phyloP scores from a whole-genome alignment of 1,140 invertebrate species.

The Yoshiicerus persimilis region DNA sequence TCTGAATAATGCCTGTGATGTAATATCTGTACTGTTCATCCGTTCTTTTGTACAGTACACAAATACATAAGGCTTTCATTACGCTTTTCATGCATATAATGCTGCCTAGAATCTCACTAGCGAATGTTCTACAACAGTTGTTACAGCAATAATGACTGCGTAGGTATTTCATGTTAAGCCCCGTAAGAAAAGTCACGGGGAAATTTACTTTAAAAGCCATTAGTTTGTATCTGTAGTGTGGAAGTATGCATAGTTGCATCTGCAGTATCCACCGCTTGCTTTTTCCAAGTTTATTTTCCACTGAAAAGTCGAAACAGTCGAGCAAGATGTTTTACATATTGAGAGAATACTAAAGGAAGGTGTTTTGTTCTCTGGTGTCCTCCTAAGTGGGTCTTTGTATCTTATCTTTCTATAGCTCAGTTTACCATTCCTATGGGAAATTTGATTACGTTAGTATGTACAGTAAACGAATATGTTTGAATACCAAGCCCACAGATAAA shows the following conservation, averaged over 20 bases:
- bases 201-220: background rate
- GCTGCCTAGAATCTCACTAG: background rate
- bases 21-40: background rate
- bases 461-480: background rate
- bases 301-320: background rate
- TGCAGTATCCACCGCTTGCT: background rate
- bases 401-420: background rate
- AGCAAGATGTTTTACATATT: background rate
- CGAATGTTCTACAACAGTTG: background rate
- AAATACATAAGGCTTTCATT: background rate
- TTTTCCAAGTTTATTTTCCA: background rate
- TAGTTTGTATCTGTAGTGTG: background rate
- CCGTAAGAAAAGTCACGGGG: background rate
- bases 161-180: background rate
- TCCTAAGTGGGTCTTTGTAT: background rate
- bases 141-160: background rate
- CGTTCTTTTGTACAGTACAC: background rate
- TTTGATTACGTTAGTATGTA: background rate
- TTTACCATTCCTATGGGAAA: slow-evolving; percentile 3
- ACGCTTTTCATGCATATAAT: background rate
- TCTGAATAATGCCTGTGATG: background rate
- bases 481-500: background rate
- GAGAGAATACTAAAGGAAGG: background rate
- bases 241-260: background rate
- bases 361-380: background rate